Conservation (phyloP, 1,140 invertebrate species). For the Metopolophium dirhodum region DNA sequence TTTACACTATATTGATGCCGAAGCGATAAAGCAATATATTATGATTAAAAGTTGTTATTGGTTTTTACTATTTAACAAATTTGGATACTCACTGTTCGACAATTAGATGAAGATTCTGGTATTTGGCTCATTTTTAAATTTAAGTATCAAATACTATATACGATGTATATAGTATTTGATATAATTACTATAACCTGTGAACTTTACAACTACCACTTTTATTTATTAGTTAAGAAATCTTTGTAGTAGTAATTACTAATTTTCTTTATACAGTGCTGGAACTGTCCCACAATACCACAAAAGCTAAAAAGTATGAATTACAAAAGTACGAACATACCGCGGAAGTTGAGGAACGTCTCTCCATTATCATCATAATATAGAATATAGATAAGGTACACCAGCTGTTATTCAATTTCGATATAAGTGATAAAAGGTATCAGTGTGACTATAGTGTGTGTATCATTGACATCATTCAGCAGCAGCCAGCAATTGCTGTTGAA, state of each 20-base stretch:
- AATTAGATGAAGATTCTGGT: constrained; percentile 40
- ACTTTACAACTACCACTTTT: background rate
- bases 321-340: background rate
- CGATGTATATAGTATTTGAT: background rate
- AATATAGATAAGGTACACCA: background rate
- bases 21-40: background rate
- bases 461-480: no score
- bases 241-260: background rate
- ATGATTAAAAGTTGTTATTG: background rate
- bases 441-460: no score
- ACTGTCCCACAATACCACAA: background rate
- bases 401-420: background rate
- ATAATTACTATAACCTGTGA: background rate
- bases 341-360: background rate
- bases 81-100: constrained; percentile 43
- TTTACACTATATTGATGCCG: background rate
- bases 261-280: background rate
- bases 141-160: background rate
- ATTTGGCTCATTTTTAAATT: background rate
- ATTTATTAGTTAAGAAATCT: background rate
- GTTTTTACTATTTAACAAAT: background rate
- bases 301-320: background rate
- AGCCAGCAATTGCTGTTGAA: no score
- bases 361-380: background rate
- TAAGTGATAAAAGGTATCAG: background rate